Evolutionary conservation across 2,888 invertebrate genomes (phyloP).

Genomic region (Epirrita christyi): DNA sequence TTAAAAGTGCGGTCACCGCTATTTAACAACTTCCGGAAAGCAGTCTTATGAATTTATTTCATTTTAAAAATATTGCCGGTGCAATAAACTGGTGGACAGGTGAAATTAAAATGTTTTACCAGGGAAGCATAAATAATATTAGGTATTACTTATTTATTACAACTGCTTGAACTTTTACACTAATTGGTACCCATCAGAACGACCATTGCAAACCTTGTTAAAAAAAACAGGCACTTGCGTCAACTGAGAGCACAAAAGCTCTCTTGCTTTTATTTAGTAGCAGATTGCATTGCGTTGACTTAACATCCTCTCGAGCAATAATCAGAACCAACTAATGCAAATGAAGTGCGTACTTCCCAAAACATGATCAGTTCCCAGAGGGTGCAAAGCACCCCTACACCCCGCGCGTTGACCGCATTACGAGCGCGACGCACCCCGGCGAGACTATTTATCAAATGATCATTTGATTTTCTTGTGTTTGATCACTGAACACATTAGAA

Average conservation of each 20-base stretch:
- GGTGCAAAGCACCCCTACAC: conserved; percentile 20
- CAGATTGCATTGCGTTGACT: conserved; percentile 2
- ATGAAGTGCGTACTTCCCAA: conserved; percentile 29
- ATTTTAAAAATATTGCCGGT: too few relatives aligned
- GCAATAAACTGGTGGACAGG: too few relatives aligned
- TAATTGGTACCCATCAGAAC: background rate
- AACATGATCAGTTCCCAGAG: conserved; percentile 39
- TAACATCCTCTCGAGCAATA: conserved; percentile 16
- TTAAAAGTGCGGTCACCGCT: too few relatives aligned
- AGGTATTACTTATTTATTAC: too few relatives aligned
- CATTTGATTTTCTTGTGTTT: conserved; percentile 86
- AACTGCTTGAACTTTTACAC: background rate
- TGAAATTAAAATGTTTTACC: too few relatives aligned
- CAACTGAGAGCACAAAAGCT: background rate
- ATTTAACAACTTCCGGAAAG: too few relatives aligned
- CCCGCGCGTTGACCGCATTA: conserved; percentile 75
- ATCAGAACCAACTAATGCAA: conserved; percentile 24
- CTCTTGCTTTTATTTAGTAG: conserved; percentile 1
- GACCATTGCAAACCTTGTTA: too few relatives aligned
- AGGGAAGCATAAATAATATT: too few relatives aligned
- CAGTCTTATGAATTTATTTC: too few relatives aligned
- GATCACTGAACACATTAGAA: conserved; percentile 84
- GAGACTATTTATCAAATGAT: conserved; percentile 85
- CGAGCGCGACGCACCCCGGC: conserved; percentile 63
- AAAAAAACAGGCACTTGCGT: background rate